Percentiles rank a stretch among this genome's conserved stretches.
Conservation (phyloP, 2,113 vertebrate species). For the Grammomys surdaster region DNA sequence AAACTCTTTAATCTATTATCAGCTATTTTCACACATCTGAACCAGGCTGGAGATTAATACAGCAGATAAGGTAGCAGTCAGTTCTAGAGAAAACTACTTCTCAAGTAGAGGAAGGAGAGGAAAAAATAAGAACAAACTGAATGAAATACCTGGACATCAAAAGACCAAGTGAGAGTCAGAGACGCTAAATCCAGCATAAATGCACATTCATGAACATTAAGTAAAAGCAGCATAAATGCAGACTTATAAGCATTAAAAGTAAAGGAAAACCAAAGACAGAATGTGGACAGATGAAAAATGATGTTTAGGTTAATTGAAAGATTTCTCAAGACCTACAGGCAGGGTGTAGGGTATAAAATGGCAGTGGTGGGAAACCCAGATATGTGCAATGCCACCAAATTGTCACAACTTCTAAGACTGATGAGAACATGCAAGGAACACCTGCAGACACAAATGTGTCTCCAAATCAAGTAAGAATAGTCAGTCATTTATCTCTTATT, state of each 20-base stretch:
- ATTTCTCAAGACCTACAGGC: not conserved
- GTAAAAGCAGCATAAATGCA: no score
- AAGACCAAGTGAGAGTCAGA: not conserved
- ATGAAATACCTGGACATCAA: not conserved
- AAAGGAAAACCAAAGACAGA: not conserved
- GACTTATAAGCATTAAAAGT: not conserved
- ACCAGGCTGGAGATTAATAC: not conserved
- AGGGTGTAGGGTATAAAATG: not conserved
- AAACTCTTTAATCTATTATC: slow-evolving; percentile 22
- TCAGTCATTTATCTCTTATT: not conserved
- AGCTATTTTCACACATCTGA: slow-evolving; percentile 37
- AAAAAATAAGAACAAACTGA: not conserved
- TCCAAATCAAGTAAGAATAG: not conserved
- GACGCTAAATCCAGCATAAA: not conserved
- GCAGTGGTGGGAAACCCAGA: not conserved
- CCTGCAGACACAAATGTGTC: not conserved
- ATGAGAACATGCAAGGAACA: not conserved
- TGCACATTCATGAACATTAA: not conserved
- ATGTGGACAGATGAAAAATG: not conserved
- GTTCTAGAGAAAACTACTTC: not conserved
- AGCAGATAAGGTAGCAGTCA: slow-evolving; percentile 7
- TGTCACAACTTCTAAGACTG: not conserved
- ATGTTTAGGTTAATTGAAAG: not conserved
- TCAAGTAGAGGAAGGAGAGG: not conserved
- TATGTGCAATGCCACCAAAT: not conserved